Evolutionary conservation across 2,888 invertebrate species (phyloP), one percentile per base, ranked within the genome.

Genomic region (Patella depressa): DNA sequence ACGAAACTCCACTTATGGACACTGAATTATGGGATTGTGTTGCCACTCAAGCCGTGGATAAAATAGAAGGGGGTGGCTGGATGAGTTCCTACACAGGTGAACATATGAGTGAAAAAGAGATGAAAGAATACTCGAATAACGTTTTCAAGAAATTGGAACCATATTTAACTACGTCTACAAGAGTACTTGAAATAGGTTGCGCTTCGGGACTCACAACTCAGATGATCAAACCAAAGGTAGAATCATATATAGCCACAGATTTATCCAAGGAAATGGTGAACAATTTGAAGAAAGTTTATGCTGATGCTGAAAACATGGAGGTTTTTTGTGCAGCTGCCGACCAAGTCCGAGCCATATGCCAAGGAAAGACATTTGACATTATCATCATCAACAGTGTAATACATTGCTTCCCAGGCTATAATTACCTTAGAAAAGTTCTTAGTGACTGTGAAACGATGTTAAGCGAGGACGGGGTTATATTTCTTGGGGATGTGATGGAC

Each of bases 21-120:
- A 76, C n/a, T 29, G 76, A 76, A 72, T 59, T 76, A 53, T 76
- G 76, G 76, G 59, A 76, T 53, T 76, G 72, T 19, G 76, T 76
- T 45, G 76, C 76, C n/a, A 65, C 59, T 24, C 57, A 76, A 59
- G 72, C 76, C 17, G 53, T n/a, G 45, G 57, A 29, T 19, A 72
- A 72, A 45, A 72, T 72, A 29, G 76, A 76, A 72, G 76, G 76
- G 5, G 76, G 76, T n/a, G 76, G 76, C 4, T 76, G 76, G 76
- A 76, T 72, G 59, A 76, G 72, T 53, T 76, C 76, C 2, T 76
- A 72, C 45, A 76, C 76, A 45, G 76, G 76, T 11, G 72, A 76
- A 72, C 24, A 76, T 34, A 72, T 76, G 76, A 72, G 55, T 19
- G n/a, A 72, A 17, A 17, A 72, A 59, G 76, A 76, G 59, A 76